Evolutionary conservation across 2,888 invertebrate genomes (phyloP).

Genomic region (Caenorhabditis wallacei): DNA sequence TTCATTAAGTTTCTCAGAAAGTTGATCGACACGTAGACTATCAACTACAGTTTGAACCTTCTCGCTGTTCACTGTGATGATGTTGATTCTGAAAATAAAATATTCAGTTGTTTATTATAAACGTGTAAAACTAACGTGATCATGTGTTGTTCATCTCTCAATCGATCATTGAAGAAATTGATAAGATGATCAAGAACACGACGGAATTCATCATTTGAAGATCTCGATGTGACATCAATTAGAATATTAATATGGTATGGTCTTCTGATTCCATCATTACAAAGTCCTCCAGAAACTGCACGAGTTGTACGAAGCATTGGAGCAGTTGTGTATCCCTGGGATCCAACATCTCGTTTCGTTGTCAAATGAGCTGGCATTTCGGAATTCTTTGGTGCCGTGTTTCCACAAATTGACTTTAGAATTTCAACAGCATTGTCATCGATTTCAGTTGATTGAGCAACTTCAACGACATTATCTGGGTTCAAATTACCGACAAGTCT

Average conservation of each 20-base stretch:
- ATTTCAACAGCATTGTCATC: slow-evolving; percentile 66
- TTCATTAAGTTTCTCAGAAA: slow-evolving; percentile 49
- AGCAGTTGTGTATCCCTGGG: slow-evolving; percentile 64
- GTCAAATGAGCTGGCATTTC: slow-evolving; percentile 62
- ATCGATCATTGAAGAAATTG: slow-evolving; percentile 73
- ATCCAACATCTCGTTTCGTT: slow-evolving; percentile 64
- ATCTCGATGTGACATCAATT: slow-evolving; percentile 76
- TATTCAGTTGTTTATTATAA: not conserved
- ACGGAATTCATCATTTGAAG: slow-evolving; percentile 72
- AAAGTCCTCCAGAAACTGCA: slow-evolving; percentile 74
- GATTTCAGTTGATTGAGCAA: slow-evolving; percentile 64
- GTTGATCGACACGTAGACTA: slow-evolving; percentile 53
- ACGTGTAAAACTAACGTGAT: slow-evolving; percentile 44
- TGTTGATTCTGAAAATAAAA: slow-evolving; percentile 69
- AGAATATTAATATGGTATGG: slow-evolving; percentile 78
- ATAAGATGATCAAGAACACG: slow-evolving; percentile 70
- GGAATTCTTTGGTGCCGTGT: slow-evolving; percentile 53
- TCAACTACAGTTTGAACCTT: slow-evolving; percentile 67
- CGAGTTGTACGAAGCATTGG: slow-evolving; percentile 74
- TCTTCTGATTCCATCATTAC: slow-evolving; percentile 77
- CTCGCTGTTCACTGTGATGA: slow-evolving; percentile 77
- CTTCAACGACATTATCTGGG: slow-evolving; percentile 65
- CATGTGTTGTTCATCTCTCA: slow-evolving; percentile 70
- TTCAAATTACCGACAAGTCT: slow-evolving; percentile 73
- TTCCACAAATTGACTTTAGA: slow-evolving; percentile 68